A percentile compares a stretch with the other conserved stretches of the same genome.
Conservation (phyloP, 2,888 invertebrate species). For the Nymphalis c-album region DNA sequence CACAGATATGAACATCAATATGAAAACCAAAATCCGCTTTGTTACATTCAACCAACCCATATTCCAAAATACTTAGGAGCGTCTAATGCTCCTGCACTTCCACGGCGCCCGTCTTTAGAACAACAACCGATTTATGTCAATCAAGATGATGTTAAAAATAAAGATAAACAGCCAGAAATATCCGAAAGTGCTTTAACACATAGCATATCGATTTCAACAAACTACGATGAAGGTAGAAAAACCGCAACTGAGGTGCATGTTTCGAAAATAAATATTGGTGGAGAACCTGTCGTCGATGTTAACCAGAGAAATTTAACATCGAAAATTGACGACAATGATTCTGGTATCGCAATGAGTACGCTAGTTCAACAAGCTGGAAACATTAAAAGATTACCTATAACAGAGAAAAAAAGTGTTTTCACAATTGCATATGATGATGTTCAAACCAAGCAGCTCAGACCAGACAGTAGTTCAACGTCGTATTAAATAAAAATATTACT, state of each 20-base stretch:
- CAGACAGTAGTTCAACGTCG: slow-evolving; percentile 90
- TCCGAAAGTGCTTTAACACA: slow-evolving; percentile 72
- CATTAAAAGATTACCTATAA: slow-evolving; percentile 84
- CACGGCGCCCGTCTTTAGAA: slow-evolving; percentile 57
- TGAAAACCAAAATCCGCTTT: slow-evolving; percentile 77
- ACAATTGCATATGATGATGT: slow-evolving; percentile 96
- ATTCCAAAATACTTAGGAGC: slow-evolving; percentile 83
- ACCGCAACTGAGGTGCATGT: slow-evolving; percentile 79
- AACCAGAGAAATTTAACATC: slow-evolving; percentile 52
- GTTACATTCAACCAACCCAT: slow-evolving; percentile 81
- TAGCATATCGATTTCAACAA: slow-evolving; percentile 74
- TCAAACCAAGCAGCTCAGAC: slow-evolving; percentile 89
- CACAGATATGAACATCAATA: slow-evolving; percentile 87
- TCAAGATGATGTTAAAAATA: slow-evolving; percentile 68
- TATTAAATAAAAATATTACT: slow-evolving; percentile 50
- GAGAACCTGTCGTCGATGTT: slow-evolving; percentile 56
- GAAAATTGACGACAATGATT: slow-evolving; percentile 86
- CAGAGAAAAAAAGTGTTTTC: slow-evolving; percentile 95
- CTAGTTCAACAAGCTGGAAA: slow-evolving; percentile 77
- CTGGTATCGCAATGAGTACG: slow-evolving; percentile 88
- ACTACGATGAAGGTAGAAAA: slow-evolving; percentile 63
- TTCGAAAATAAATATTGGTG: slow-evolving; percentile 78
- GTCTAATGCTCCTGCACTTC: slow-evolving; percentile 69
- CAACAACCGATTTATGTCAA: slow-evolving; percentile 77
- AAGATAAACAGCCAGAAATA: slow-evolving; percentile 56